Evolutionary conservation across 2,113 vertebrate genomes (phyloP).

Genomic region (Catharus minimus): DNA sequence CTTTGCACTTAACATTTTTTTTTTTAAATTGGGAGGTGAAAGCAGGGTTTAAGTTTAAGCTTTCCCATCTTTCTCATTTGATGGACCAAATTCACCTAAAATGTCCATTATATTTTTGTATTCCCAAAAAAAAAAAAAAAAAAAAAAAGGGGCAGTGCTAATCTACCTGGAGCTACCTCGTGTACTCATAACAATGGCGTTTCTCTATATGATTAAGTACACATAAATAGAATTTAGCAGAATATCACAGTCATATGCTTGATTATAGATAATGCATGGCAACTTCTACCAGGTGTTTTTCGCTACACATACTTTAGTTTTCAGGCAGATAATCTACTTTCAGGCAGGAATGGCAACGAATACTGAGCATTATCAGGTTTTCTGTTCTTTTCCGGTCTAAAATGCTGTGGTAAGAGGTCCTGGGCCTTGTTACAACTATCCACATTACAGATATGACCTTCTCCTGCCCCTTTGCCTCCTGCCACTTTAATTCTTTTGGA

Average conservation of each 20-base stretch:
- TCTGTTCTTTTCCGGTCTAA: background rate
- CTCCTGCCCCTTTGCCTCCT: rapidly evolving
- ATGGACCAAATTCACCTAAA: background rate
- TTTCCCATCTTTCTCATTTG: background rate
- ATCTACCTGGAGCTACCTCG: background rate
- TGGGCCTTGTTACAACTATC: background rate
- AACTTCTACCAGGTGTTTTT: background rate
- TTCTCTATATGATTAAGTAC: background rate
- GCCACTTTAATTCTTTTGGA: background rate
- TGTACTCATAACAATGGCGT: background rate
- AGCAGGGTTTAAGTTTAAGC: background rate
- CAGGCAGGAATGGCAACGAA: background rate
- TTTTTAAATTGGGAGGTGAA: background rate
- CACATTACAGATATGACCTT: background rate
- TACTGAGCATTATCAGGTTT: background rate
- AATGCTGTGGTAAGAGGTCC: background rate
- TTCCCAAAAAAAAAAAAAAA: background rate
- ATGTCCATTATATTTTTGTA: background rate
- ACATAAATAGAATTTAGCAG: background rate
- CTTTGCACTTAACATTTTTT: background rate
- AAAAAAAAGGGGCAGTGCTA: rapidly evolving
- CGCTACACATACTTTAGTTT: background rate
- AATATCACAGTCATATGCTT: background rate
- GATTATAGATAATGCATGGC: background rate
- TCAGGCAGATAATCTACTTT: background rate